Base-by-base conservation (phyloP, 2,797 vertebrate genomes). In the Caiman crocodilus region DNA sequence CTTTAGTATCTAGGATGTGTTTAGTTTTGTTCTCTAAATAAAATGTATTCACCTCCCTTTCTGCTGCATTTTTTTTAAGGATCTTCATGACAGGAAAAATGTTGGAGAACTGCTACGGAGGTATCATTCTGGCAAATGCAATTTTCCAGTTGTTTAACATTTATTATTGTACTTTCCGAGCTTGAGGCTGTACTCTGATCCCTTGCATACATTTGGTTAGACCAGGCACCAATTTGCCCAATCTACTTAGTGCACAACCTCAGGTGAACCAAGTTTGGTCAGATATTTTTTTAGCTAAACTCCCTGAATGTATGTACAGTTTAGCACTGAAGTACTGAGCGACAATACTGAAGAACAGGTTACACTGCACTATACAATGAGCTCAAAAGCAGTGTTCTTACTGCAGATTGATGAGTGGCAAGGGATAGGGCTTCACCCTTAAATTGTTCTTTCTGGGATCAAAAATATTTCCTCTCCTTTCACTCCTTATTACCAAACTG, bases 71-170 rank as follows among this genome's bases (percentile, higher is more conserved):
- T 85, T 83, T 83, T 17, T 93, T 88, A 87, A 76, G n/a, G 82
- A 78, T 65, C 11, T 25, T 12, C 10, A 23, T 90, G 32, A 28
- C 32, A 61, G 58, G 32, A 82, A 69, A 76, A 42, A 56, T 58
- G 3, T 16, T 80, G 75, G 78, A 76, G 64, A 87, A 85, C 26
- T 5, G 4, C 67, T 63, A 42, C 4, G 30, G 69, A 85, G 65
- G 4, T 87, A 67, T 67, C 84, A 75, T 32, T 91, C 75, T 91
- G 82, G 83, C 65, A 75, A 30, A 79, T 85, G 83, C 5, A 81
- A 50, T 88, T 82, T 92, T 10, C 32, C 93, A 65, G 75, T 88
- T 88, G 30, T 81, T 92, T 30, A 50, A 90, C 30, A 55, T 90
- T 91, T 79, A 83, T 21, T 42, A 64, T 56, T 26, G 64, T 23